Base-by-base conservation (phyloP, 2,888 invertebrate genomes). In the Trilocha varians region DNA sequence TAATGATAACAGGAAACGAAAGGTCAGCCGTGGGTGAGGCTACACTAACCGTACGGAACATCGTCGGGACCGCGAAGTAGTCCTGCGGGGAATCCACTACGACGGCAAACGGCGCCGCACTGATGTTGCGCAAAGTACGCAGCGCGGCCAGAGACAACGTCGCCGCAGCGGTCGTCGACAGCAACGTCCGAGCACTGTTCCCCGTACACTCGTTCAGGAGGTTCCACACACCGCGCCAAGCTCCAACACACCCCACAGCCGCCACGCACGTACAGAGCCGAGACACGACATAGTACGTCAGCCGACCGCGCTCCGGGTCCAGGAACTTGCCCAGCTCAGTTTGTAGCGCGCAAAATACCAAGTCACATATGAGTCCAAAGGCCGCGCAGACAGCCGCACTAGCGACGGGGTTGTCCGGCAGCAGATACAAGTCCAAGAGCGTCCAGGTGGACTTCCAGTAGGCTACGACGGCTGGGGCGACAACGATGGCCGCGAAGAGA, bases 371-470 rank as follows among this genome's bases (percentile, higher is more conserved):
- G 55, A 92, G 86, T 16, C 95, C 95, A 55, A 94, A 88, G 2
- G 84, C 70, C 41, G 93, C 87, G 53, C 94, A 94, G 32, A 88
- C 80, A 40, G 90, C 77, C 13, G 91, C 90, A 57, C 93, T 93
- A 36, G 86, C 57, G 3, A 89, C 76, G 4, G 77, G 72, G 44
- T 89, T 73, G 1, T 86, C 78, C 1, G 94, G 91, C 52, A 90
- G 88, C 43, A 95, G 87, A 70, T 93, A 90, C 40, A 89, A 67
- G 64, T 91, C 92, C 87, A 93, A 90, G 39, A 95, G 87, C 36
- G 89, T 89, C 95, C 95, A 96, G 37, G 93, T 92, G 50, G 94
- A 93, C 49, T 95, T 88, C 96, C 96, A 95, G 74, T 94, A 95
- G 48, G 91, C 89, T 43, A 96, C 93, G 38, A 95, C 94, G 42